These are phyloP conservation scores for Littorina saxatilis DNA, from an alignment of 1,140 invertebrate genomes.

Conservation along the genomic window DNA sequence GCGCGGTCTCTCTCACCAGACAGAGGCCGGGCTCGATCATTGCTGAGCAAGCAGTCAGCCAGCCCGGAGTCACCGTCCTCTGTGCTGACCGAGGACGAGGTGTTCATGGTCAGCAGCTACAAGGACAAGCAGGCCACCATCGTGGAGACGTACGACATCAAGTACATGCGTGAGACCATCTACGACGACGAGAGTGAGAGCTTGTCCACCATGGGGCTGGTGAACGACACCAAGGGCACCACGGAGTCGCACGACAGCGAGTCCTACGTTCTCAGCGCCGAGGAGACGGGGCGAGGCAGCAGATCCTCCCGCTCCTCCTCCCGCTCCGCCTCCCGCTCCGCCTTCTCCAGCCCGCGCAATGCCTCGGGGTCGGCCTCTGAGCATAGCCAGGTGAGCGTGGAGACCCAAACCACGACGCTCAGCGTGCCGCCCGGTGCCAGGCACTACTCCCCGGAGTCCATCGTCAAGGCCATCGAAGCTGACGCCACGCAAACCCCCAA, in stretches of 20 bases:
- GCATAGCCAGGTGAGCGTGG: not conserved
- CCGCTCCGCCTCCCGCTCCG: not conserved
- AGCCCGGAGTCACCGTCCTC: not conserved
- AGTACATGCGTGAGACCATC: not conserved
- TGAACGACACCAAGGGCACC: not conserved
- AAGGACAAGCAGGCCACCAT: not conserved
- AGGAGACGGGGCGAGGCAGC: not conserved
- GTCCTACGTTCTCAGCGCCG: not conserved
- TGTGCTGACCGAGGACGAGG: constrained; percentile 3
- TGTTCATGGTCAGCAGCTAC: constrained; percentile 6
- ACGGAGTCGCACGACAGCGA: not conserved
- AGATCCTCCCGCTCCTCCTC: too few species aligned
- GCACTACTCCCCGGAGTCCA: too few species aligned
- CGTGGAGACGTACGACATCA: constrained; percentile 26
- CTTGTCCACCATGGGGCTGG: not conserved
- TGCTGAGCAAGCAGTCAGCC: too few species aligned
- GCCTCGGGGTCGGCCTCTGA: not conserved
- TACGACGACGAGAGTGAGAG: not conserved
- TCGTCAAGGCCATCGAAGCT: too few species aligned
- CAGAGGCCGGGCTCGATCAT: too few species aligned
- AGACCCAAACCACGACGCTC: not conserved
- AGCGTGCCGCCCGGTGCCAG: too few species aligned
- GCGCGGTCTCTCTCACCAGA: not conserved
- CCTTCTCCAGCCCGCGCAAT: not conserved
- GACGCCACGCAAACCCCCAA: too few species aligned